Evolutionary conservation across 2,888 invertebrate species (phyloP).

Genomic region (Cerastis rubricosa): DNA sequence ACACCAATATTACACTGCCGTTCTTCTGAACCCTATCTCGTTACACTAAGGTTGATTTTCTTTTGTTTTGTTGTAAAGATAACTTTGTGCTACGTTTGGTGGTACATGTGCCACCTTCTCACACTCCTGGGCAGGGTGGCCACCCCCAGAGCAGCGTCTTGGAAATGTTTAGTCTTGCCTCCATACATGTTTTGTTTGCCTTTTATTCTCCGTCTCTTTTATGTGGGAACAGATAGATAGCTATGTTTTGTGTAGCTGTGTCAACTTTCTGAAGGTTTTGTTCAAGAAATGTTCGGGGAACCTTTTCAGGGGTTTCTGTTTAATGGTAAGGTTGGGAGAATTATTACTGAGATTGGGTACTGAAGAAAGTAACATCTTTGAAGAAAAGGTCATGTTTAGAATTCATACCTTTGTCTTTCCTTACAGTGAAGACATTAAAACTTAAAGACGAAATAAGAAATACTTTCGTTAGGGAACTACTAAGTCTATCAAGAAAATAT

Average conservation of each 20-base stretch:
- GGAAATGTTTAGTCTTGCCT: slow-evolving; percentile 87
- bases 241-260: slow-evolving; percentile 61
- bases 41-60: slow-evolving; percentile 66
- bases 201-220: slow-evolving; percentile 83
- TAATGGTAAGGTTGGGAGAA: slow-evolving; percentile 24
- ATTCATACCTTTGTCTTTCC: not conserved
- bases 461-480: not conserved
- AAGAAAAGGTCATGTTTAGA: not conserved
- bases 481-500: not conserved
- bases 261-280: slow-evolving; percentile 61
- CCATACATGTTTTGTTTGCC: slow-evolving; percentile 87
- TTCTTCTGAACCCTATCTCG: slow-evolving; percentile 22
- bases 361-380: slow-evolving; percentile 2
- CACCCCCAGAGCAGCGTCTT: slow-evolving; percentile 83
- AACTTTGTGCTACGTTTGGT: slow-evolving; percentile 59
- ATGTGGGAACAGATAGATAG: slow-evolving; percentile 77
- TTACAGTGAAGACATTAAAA: not conserved
- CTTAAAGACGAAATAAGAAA: not conserved
- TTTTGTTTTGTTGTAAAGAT: slow-evolving; percentile 15
- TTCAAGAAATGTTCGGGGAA: slow-evolving; percentile 48
- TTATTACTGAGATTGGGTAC: slow-evolving; percentile 36
- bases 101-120: slow-evolving; percentile 70
- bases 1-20: slow-evolving; percentile 53
- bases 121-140: slow-evolving; percentile 58
- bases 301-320: slow-evolving; percentile 48